Percentiles rank a stretch among this genome's conserved stretches.
phyloP scores from a whole-genome alignment of 2,113 vertebrate species.

The Rhinogobius similis region DNA sequence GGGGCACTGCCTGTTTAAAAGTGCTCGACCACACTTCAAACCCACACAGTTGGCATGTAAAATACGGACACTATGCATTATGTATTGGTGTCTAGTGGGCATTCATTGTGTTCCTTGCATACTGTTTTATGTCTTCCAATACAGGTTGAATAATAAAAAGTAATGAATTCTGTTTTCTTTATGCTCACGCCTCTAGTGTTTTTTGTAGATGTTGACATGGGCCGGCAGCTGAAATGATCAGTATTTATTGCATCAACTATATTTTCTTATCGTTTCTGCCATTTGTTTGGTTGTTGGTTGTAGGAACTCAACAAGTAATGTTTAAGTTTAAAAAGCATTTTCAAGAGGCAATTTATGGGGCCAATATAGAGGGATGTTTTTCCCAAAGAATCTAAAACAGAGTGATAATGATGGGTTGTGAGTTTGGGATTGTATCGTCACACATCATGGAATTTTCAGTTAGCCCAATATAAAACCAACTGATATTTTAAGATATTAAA shows the following conservation, averaged over 20 bases:
- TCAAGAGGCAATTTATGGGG: not conserved
- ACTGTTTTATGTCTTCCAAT: not conserved
- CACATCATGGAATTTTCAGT: too few relatives aligned
- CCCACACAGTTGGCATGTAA: conserved; percentile 1
- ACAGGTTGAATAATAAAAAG: not conserved
- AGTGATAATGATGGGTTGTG: not conserved
- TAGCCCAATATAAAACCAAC: too few relatives aligned
- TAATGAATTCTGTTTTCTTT: conserved; percentile 1
- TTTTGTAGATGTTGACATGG: not conserved
- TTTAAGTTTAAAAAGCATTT: not conserved
- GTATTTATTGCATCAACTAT: not conserved
- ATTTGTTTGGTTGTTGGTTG: not conserved
- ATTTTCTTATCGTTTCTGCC: not conserved
- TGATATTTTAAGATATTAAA: too few relatives aligned
- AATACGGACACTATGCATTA: conserved; percentile 16
- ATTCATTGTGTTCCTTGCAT: not conserved
- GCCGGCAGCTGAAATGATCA: not conserved
- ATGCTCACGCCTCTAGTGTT: not conserved
- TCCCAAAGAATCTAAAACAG: not conserved
- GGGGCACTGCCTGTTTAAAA: conserved; percentile 15
- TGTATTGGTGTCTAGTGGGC: not conserved
- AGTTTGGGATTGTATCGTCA: not conserved
- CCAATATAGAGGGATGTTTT: not conserved
- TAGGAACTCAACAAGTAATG: too few relatives aligned
- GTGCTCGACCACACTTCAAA: conserved; percentile 7